Evolutionary conservation across 2,113 vertebrate genomes (phyloP).

Genomic region (Chlorodrepanis virens): DNA sequence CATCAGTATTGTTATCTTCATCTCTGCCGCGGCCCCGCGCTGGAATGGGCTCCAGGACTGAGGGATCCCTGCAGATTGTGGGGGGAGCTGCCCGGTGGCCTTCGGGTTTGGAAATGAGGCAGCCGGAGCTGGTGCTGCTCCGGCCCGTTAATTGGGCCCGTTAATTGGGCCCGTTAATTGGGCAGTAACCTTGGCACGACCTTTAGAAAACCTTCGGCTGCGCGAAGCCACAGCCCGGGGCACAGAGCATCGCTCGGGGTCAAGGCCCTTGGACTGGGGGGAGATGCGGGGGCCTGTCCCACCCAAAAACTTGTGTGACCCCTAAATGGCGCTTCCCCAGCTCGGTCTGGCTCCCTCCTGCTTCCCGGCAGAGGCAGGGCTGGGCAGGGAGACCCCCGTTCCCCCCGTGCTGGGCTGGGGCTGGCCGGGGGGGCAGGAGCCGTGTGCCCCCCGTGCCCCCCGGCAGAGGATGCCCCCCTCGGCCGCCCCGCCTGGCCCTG

Average conservation of each 20-base stretch:
- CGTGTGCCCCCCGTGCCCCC: rapidly evolving
- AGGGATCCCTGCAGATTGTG: rapidly evolving
- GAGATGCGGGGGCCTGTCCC: rapidly evolving
- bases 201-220: conserved; percentile 43
- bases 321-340: rapidly evolving
- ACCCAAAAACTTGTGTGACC: rapidly evolving
- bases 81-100: background rate
- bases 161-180: background rate
- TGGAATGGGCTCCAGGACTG: rapidly evolving
- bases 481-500: background rate
- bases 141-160: background rate
- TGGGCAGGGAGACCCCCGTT: rapidly evolving
- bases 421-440: rapidly evolving
- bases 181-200: conserved; percentile 64
- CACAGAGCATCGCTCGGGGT: background rate
- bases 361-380: background rate
- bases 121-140: conserved; percentile 52
- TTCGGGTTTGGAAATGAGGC: conserved; percentile 15
- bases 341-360: rapidly evolving
- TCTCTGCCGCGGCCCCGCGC: rapidly evolving
- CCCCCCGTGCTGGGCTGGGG: rapidly evolving
- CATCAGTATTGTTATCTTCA: background rate
- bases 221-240: conserved; percentile 25
- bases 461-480: rapidly evolving
- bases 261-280: background rate